phyloP scores from a whole-genome alignment of 2,113 vertebrate species.

The Nothocercus julius region DNA sequence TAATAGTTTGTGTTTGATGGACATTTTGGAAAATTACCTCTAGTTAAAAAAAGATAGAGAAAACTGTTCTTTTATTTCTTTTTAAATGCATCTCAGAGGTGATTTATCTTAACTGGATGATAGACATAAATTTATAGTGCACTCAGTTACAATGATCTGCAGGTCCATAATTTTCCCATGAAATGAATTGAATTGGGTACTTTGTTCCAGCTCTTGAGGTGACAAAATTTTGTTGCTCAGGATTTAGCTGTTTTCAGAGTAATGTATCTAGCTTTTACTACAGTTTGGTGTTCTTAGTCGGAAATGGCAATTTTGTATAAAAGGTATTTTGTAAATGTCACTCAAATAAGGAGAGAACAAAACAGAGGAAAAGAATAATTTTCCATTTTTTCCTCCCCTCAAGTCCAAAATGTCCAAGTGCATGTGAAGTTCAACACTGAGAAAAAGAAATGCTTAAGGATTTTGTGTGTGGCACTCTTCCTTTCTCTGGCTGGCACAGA shows the following conservation, averaged over 20 bases:
- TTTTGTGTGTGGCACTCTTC: neutral
- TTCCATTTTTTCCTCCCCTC: neutral
- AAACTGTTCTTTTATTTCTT: neutral
- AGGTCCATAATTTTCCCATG: neutral
- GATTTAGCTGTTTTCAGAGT: neutral
- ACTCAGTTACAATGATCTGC: neutral
- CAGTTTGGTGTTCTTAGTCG: neutral
- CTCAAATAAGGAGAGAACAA: neutral
- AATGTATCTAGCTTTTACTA: neutral
- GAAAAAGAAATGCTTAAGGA: neutral
- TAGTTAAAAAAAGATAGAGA: neutral
- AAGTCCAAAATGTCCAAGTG: neutral
- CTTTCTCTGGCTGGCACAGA: neutral
- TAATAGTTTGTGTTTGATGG: neutral
- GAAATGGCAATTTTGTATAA: neutral
- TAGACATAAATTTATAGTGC: neutral
- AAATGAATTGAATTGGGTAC: neutral
- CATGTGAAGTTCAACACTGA: neutral
- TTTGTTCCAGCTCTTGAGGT: neutral
- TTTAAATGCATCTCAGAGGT: neutral
- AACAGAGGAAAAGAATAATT: neutral
- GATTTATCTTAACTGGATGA: neutral
- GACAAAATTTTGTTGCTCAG: accelerated
- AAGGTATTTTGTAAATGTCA: neutral
- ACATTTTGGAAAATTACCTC: neutral